Evolutionary conservation across 2,797 vertebrate species (phyloP), one percentile per base, ranked within the genome.

Genomic region (Cyprinodon diabolis): DNA sequence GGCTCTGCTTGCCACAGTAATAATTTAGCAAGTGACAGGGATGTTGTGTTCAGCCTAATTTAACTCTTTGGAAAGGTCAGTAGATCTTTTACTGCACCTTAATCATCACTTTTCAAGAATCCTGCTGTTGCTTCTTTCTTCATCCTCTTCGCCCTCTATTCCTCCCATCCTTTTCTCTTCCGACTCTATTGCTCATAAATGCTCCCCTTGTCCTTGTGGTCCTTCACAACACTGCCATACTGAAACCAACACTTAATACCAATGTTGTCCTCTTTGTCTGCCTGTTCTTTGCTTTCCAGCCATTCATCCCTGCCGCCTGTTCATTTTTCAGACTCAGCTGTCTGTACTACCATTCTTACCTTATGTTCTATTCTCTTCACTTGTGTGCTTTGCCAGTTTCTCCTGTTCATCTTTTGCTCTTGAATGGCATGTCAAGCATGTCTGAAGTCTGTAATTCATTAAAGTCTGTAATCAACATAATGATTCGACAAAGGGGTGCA

Each of bases 21-120:
- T 84, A 66, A 77, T 84, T 62, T 79, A 72, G 84, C 83, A 88
- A 87, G 86, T 85, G 81, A 87, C 86, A 68, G 69, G 77, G 81
- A 82, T 89, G 79, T 81, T 81, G 76, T 90, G 86, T 86, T 90
- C 75, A 75, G 73, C 79, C 86, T 72, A 80, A 74, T 91, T 88
- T 75, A 82, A 86, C 90, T 30, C 30, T 30, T 30, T 30, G 30
- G 30, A 86, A 91, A 92, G 89, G 91, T 90, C 88, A 89, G 45
- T 69, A 5, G 25, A 6, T 62, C 77, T 55, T 47, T 35, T 58
- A 47, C 69, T 68, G 23, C 67, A 68, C 45, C 73, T 84, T 72
- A 70, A 73, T 66, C 78, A 69, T 75, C 72, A 21, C 70, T 69
- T 37, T 70, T 72, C 43, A 30, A 70, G 19, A 49, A 56, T 52